Evolutionary conservation across 2,888 invertebrate species (phyloP), one percentile per base, ranked within the genome.

Genomic region (Macrophya annulata): DNA sequence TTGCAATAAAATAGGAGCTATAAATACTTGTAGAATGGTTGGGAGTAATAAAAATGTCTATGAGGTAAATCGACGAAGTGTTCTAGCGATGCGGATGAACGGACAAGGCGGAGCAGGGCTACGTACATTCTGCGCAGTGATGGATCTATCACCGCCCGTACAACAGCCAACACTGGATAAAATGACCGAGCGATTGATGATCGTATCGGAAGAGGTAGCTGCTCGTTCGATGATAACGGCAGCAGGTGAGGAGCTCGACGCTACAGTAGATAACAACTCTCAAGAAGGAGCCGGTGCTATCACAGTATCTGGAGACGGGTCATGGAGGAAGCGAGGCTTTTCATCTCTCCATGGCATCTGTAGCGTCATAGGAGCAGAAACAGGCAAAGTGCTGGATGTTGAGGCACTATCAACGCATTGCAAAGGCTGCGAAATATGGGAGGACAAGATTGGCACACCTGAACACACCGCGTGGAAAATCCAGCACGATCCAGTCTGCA

Each of bases 301-400:
- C 62, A 62, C 62, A 25, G 62, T 55, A 21, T 62, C 21, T 25
- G 25, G 62, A 10, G 25, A 62, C 25, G 62, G 25, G 10, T 62
- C 21, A 1, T 25, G 25, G 62, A 21, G 25, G 21, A 62, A 21
- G 21, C 4, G 62, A 62, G 62, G 62, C 25, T 62, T 62, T 25
- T 62, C 62, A 21, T 62, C 62, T 62, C 62, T 62, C 25, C 62
- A 3, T 62, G 25, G 62, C 62, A 62, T 21, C 62, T 62, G 62
- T 25, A 62, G 25, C 12, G 62, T 62, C 12, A 62, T 62, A 10
- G 12, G 25, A 25, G 62, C 25, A 4, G 25, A 62, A 25, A 21
- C 62, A 12, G 25, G 25, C 21, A 25, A 62, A 62, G 62, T 62
- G 12, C 12, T 21, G 21, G 62, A 62, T 62, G 25, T 62, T 1